These are phyloP conservation scores for Eubasilissa regina DNA, from an alignment of 1,140 invertebrate species.

Conservation along the genomic window DNA sequence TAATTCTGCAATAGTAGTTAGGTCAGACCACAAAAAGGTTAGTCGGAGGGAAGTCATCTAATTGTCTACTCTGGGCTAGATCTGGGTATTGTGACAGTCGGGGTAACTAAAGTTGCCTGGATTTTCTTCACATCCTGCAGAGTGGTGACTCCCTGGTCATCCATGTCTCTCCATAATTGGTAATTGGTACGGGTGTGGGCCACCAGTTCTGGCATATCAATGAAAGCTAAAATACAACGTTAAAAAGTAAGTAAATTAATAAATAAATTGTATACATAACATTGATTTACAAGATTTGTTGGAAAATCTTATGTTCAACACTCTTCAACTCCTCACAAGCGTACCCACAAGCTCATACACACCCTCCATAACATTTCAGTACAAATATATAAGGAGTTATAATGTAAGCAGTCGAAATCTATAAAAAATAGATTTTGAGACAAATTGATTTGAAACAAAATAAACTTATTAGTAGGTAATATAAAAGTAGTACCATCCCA, in stretches of 20 bases:
- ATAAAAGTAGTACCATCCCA: slow-evolving; percentile 84
- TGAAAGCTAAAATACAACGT: slow-evolving; percentile 81
- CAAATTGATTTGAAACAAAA: neutral
- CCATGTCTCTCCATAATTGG: slow-evolving; percentile 89
- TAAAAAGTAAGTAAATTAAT: slow-evolving; percentile 32
- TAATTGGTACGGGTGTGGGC: slow-evolving; percentile 89
- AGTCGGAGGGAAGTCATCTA: slow-evolving; percentile 1
- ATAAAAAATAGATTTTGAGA: slow-evolving; percentile 57
- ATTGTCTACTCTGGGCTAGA: slow-evolving; percentile 51
- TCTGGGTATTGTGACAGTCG: slow-evolving; percentile 33
- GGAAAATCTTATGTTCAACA: too few relatives aligned
- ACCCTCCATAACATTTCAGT: too few relatives aligned
- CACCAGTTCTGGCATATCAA: slow-evolving; percentile 93
- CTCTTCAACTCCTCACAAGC: too few relatives aligned
- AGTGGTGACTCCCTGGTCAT: slow-evolving; percentile 82
- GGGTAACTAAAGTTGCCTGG: slow-evolving; percentile 61
- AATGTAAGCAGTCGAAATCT: slow-evolving; percentile 13
- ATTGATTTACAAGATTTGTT: too few relatives aligned
- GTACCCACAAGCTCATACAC: too few relatives aligned
- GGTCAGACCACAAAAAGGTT: neutral
- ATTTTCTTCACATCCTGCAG: slow-evolving; percentile 77
- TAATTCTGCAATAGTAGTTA: neutral
- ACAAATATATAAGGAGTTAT: too few relatives aligned
- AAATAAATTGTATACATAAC: too few relatives aligned
- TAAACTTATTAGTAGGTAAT: neutral